Evolutionary conservation across 1,140 invertebrate species (phyloP).

Genomic region (Holcopasites calliopsidis): DNA sequence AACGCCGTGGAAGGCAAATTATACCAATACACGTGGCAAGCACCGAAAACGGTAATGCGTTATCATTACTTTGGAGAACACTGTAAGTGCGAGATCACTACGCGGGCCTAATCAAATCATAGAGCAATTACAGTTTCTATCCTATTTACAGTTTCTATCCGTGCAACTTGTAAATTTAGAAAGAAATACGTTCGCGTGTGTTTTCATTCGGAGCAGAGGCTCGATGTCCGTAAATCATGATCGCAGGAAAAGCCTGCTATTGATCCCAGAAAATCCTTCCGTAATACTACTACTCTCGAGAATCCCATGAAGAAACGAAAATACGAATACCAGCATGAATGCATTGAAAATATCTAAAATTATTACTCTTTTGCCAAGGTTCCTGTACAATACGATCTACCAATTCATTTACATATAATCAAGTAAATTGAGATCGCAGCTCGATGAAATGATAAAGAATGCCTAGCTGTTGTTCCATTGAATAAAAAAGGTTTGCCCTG

Average conservation of each 20-base stretch:
- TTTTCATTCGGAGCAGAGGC: not conserved
- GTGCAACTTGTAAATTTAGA: not conserved
- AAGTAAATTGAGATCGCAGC: not conserved
- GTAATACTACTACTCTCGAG: constrained; percentile 28
- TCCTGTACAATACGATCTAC: too few species aligned
- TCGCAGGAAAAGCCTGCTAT: constrained; percentile 49
- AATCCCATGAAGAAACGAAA: constrained; percentile 45
- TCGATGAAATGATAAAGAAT: constrained; percentile 49
- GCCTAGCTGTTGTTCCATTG: constrained; percentile 20
- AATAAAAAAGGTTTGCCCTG: constrained; percentile 42
- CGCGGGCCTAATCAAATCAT: too few species aligned
- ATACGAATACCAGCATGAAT: constrained; percentile 16
- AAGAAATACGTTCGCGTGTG: constrained; percentile 1
- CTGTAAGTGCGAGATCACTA: too few species aligned
- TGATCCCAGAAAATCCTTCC: constrained; percentile 49
- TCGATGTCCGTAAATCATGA: constrained; percentile 50
- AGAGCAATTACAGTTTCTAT: constrained; percentile 2
- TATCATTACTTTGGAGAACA: too few species aligned
- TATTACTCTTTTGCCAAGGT: constrained; percentile 3
- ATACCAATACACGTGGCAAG: too few species aligned
- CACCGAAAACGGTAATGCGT: too few species aligned
- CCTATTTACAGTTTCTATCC: constrained; percentile 13
- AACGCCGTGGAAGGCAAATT: not conserved
- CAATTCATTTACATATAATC: too few species aligned
- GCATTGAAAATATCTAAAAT: not conserved